A percentile compares a stretch with the other conserved stretches of the same genome.
These are phyloP conservation scores for Ammodramus savannarum DNA, from an alignment of 2,113 vertebrate genomes.

Conservation along the genomic window DNA sequence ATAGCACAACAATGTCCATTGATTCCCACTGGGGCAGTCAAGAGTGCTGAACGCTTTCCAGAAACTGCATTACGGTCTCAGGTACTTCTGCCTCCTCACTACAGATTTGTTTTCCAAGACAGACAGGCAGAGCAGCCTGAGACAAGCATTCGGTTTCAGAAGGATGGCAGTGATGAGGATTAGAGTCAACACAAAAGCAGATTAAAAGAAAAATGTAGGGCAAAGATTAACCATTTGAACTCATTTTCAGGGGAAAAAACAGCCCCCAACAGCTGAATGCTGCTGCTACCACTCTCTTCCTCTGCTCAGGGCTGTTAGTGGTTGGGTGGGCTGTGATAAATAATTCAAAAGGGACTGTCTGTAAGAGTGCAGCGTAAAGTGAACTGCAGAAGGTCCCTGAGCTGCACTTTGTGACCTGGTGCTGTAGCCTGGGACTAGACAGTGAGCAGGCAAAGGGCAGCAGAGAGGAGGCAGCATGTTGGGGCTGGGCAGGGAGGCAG, in stretches of 20 bases:
- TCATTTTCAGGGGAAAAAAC: neutral
- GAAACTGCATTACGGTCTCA: neutral
- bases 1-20: neutral
- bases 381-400: neutral
- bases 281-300: neutral
- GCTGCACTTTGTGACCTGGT: neutral
- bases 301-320: neutral
- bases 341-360: neutral
- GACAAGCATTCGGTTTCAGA: neutral
- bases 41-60: neutral
- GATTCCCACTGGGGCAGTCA: neutral
- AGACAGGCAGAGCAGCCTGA: conserved; percentile 22
- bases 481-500: neutral
- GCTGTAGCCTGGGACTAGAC: neutral
- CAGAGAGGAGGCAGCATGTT: neutral
- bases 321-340: neutral
- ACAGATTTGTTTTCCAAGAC: neutral
- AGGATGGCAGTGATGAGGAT: conserved; percentile 15
- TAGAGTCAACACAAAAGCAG: conserved; percentile 37
- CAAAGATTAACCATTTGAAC: conserved; percentile 43
- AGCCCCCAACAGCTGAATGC: neutral
- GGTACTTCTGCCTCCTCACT: neutral
- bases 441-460: neutral
- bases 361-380: neutral
- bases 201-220: conserved; percentile 59